Evolutionary conservation across 1,140 invertebrate species (phyloP).

Genomic region (Tetranychus cinnabarinus): DNA sequence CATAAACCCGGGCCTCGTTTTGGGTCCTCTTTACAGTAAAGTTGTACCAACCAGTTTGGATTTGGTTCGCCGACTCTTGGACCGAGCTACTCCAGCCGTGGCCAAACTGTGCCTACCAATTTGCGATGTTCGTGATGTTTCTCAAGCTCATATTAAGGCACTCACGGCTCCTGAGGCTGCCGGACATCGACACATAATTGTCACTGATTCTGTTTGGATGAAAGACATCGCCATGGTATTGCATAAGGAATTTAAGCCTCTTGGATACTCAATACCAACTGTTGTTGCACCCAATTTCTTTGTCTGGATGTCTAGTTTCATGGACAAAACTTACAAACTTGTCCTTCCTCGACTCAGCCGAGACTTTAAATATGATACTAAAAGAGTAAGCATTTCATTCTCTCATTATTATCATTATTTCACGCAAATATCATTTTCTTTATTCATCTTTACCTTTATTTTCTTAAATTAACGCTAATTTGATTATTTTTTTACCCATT

Average conservation of each 20-base stretch:
- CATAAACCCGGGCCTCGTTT: slow-evolving; percentile 28
- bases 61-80: slow-evolving; percentile 23
- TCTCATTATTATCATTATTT: background rate
- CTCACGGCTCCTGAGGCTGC: slow-evolving; percentile 26
- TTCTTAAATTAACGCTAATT: background rate
- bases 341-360: slow-evolving; percentile 25
- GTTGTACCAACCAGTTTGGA: slow-evolving; percentile 21
- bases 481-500: no score
- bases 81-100: slow-evolving; percentile 23
- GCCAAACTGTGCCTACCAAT: slow-evolving; percentile 26
- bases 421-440: background rate
- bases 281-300: slow-evolving; percentile 25
- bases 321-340: slow-evolving; percentile 24
- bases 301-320: slow-evolving; percentile 23
- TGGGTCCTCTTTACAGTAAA: slow-evolving; percentile 27
- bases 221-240: slow-evolving; percentile 24
- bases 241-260: slow-evolving; percentile 21
- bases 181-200: slow-evolving; percentile 23
- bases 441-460: background rate
- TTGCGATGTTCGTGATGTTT: slow-evolving; percentile 32
- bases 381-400: slow-evolving; percentile 20
- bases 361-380: slow-evolving; percentile 26
- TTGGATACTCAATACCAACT: slow-evolving; percentile 26
- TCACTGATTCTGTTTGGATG: slow-evolving; percentile 22
- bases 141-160: slow-evolving; percentile 28